These are phyloP conservation scores for Zaprionus nigranus DNA, from an alignment of 1,140 invertebrate genomes.

Conservation along the genomic window DNA sequence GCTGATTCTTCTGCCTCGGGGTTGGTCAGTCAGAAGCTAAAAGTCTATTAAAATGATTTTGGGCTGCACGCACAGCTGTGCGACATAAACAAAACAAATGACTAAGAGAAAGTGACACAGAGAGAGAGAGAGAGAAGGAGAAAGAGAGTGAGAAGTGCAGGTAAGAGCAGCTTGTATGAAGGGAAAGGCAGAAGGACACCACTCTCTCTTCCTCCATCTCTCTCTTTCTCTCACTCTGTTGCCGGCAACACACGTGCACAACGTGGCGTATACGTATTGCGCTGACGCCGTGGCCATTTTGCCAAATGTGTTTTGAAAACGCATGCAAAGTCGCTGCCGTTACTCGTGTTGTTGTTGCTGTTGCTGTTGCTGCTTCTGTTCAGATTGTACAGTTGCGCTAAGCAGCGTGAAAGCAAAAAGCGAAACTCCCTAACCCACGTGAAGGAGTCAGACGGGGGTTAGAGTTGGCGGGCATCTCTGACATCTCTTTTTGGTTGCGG, in stretches of 20 bases:
- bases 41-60: conserved; percentile 70
- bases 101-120: conserved; percentile 15
- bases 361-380: conserved; percentile 19
- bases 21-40: conserved; percentile 37
- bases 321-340: conserved; percentile 47
- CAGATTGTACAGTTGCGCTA: conserved; percentile 50
- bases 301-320: conserved; percentile 72
- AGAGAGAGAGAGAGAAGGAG: conserved; percentile 7
- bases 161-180: not conserved
- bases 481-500: not conserved
- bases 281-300: conserved; percentile 78
- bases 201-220: conserved; percentile 3
- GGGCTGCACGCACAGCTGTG: conserved; percentile 65
- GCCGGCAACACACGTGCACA: conserved; percentile 66
- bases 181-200: not conserved
- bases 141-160: conserved; percentile 1
- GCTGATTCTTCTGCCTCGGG: conserved; percentile 14
- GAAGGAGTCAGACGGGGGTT: conserved; percentile 41
- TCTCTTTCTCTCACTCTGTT: conserved; percentile 4
- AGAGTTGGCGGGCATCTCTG: conserved; percentile 32
- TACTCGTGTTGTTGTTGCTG: conserved; percentile 19
- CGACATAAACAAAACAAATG: conserved; percentile 73
- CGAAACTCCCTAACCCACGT: conserved; percentile 17
- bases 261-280: conserved; percentile 80
- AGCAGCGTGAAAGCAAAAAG: conserved; percentile 34